Percentiles rank a stretch among this genome's conserved stretches.
Conservation (phyloP, 2,888 invertebrate species). For the Arrhopalites spinosus region DNA sequence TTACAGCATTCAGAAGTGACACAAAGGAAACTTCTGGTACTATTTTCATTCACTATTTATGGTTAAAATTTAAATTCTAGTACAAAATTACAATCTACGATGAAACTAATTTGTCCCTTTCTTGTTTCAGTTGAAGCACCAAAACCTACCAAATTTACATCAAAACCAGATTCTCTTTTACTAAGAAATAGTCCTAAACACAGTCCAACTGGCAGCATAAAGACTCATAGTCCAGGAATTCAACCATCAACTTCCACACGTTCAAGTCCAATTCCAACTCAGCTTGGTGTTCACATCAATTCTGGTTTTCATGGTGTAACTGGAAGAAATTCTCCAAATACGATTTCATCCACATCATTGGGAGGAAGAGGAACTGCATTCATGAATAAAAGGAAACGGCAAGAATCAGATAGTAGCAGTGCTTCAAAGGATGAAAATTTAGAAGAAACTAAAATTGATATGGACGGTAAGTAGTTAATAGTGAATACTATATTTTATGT, state of each 20-base stretch:
- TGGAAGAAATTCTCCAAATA: constrained; percentile 37
- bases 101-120: too few relatives aligned
- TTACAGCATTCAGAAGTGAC: constrained; percentile 49
- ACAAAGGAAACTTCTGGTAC: too few relatives aligned
- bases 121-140: constrained; percentile 43
- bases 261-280: constrained; percentile 35
- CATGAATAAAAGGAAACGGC: constrained; percentile 70
- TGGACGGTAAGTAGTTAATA: too few relatives aligned
- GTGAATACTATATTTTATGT: too few relatives aligned
- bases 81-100: too few relatives aligned
- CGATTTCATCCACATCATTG: not conserved
- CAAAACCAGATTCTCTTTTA: constrained; percentile 45
- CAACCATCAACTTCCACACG: constrained; percentile 31
- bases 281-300: constrained; percentile 8
- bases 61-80: too few relatives aligned
- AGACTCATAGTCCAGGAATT: constrained; percentile 37
- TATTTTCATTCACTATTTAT: too few relatives aligned
- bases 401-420: constrained; percentile 77
- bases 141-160: constrained; percentile 45
- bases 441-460: constrained; percentile 61
- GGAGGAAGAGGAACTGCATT: constrained; percentile 12
- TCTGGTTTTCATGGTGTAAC: not conserved
- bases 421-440: constrained; percentile 64
- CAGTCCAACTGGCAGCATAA: constrained; percentile 52
- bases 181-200: constrained; percentile 55